A percentile compares a stretch with the other conserved stretches of the same genome.
phyloP scores from a whole-genome alignment of 1,140 invertebrate genomes.

The Spodoptera frugiperda region DNA sequence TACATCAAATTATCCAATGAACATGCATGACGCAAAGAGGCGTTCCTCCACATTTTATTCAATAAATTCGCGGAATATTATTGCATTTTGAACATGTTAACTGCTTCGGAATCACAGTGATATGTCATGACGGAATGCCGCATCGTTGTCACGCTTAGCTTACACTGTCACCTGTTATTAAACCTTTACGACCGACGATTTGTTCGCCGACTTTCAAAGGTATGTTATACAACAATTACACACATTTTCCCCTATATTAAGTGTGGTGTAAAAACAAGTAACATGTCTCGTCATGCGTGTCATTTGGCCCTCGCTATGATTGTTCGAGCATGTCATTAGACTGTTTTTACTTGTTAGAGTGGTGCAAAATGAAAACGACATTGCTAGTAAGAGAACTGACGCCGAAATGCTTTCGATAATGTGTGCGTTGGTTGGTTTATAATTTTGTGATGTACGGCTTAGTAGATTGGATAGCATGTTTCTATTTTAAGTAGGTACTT shows the following conservation, averaged over 20 bases:
- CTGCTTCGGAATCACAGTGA: conserved; percentile 26
- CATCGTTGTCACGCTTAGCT: conserved; percentile 47
- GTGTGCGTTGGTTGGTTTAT: conserved; percentile 36
- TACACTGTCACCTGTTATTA: conserved; percentile 60
- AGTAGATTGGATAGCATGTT: background rate
- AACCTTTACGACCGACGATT: conserved; percentile 55
- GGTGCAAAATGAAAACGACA: conserved; percentile 52
- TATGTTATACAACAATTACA: conserved; percentile 61
- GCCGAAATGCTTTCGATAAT: conserved; percentile 49
- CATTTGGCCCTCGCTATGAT: conserved; percentile 64
- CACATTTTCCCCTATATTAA: conserved; percentile 68
- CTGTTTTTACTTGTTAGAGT: conserved; percentile 53
- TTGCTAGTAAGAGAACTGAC: conserved; percentile 48
- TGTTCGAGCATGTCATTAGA: conserved; percentile 66
- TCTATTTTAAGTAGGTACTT: background rate
- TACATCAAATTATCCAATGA: conserved; percentile 23
- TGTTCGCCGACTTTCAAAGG: conserved; percentile 53
- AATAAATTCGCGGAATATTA: conserved; percentile 13
- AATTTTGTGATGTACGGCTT: conserved; percentile 13
- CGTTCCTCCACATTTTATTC: conserved; percentile 27
- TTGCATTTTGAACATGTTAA: conserved; percentile 14
- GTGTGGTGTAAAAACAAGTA: conserved; percentile 65
- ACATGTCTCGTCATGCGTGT: conserved; percentile 64
- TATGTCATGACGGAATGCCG: conserved; percentile 29
- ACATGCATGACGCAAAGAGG: conserved; percentile 34